A percentile compares a stretch with the other conserved stretches of the same genome.
phyloP scores from a whole-genome alignment of 2,113 vertebrate species.

The Pelecanoides urinatrix region DNA sequence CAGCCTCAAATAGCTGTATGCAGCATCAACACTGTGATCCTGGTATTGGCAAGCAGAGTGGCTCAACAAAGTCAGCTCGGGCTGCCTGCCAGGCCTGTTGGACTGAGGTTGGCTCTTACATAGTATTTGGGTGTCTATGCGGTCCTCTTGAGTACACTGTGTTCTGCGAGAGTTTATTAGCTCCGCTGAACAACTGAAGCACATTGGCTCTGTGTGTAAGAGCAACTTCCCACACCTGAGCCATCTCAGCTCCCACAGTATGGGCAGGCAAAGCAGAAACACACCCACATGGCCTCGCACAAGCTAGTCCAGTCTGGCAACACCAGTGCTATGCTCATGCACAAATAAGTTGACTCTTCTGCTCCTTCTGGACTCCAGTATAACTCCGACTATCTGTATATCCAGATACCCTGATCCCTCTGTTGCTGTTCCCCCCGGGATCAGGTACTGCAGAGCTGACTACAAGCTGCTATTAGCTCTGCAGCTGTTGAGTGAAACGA shows the following conservation, averaged over 20 bases:
- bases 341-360: not conserved
- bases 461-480: not conserved
- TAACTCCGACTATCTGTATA: not conserved
- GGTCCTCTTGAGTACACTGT: not conserved
- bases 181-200: not conserved
- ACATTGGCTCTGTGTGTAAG: not conserved
- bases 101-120: not conserved
- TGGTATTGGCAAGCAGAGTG: not conserved
- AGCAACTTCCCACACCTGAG: not conserved
- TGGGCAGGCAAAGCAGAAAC: not conserved
- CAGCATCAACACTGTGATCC: not conserved
- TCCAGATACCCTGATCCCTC: not conserved
- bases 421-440: not conserved
- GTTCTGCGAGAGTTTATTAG: not conserved
- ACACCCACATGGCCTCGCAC: rapidly evolving
- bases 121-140: not conserved
- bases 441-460: not conserved
- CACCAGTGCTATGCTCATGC: not conserved
- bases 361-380: not conserved
- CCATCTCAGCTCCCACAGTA: not conserved
- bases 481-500: not conserved
- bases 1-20: not conserved
- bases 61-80: not conserved
- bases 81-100: slow-evolving; percentile 25
- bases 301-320: not conserved